Evolutionary conservation across 2,888 invertebrate species (phyloP).

Genomic region (Meganola albula): DNA sequence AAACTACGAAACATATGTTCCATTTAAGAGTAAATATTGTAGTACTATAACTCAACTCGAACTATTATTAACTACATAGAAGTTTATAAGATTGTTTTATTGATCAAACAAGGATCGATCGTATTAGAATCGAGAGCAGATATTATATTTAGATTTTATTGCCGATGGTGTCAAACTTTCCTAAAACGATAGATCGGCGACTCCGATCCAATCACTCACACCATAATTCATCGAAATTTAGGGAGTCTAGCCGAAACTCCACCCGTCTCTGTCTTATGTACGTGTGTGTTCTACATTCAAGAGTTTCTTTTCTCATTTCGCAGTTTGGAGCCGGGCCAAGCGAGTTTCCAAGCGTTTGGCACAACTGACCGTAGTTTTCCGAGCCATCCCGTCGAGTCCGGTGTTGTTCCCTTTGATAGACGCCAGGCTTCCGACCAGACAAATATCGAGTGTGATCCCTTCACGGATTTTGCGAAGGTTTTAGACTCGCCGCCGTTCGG

Average conservation of each 20-base stretch:
- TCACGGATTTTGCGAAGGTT: conserved; percentile 43
- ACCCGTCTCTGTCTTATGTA: conserved; percentile 68
- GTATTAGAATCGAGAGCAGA: conserved; percentile 35
- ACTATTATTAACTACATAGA: conserved; percentile 5
- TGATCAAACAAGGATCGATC: conserved; percentile 36
- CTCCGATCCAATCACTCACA: conserved; percentile 67
- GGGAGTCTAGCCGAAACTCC: conserved; percentile 58
- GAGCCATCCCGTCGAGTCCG: conserved; percentile 67
- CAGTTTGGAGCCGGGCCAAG: conserved; percentile 79
- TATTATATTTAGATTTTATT: conserved; percentile 59
- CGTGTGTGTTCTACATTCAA: conserved; percentile 62
- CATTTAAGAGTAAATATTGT: conserved; percentile 15
- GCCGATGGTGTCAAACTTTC: conserved; percentile 63
- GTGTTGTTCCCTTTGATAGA: conserved; percentile 56
- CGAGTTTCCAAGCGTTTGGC: conserved; percentile 73
- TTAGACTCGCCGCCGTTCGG: conserved; percentile 54
- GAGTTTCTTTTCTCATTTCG: conserved; percentile 76
- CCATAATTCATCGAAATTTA: conserved; percentile 71
- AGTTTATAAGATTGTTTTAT: conserved; percentile 25
- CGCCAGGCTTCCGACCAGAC: conserved; percentile 42
- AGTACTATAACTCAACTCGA: conserved; percentile 10
- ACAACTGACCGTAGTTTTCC: conserved; percentile 75
- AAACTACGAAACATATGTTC: conserved; percentile 2
- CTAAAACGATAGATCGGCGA: conserved; percentile 62
- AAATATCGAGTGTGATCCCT: conserved; percentile 59